Conservation (phyloP, 2,797 vertebrate genomes). For the Siniperca undulata region DNA sequence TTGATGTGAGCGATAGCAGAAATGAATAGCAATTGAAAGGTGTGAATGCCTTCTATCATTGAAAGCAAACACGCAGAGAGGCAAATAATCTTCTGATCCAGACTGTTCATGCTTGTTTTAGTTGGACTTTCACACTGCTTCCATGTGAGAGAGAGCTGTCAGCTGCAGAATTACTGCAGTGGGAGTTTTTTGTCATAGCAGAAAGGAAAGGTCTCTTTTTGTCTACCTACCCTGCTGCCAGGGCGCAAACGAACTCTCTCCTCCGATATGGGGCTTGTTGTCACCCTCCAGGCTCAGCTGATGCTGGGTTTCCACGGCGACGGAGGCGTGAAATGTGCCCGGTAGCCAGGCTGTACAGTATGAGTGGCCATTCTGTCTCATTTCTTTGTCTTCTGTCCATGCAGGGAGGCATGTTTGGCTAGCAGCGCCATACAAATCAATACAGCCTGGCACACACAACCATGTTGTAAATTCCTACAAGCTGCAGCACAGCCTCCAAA, state of each 20-base stretch:
- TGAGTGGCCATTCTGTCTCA: conserved; percentile 53
- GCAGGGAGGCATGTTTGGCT: conserved; percentile 50
- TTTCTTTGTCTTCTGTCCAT: conserved; percentile 71
- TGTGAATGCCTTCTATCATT: conserved; percentile 76
- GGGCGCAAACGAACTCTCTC: conserved; percentile 54
- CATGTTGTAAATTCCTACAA: conserved; percentile 50
- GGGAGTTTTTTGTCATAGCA: conserved; percentile 35
- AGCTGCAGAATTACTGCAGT: conserved; percentile 49
- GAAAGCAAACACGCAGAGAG: conserved; percentile 68
- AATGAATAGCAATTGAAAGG: conserved; percentile 81
- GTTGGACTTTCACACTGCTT: conserved; percentile 56
- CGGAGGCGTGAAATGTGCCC: conserved; percentile 64
- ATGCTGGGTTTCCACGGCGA: conserved; percentile 79
- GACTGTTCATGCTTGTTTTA: conserved; percentile 63
- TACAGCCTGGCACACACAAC: conserved; percentile 52
- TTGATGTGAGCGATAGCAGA: conserved; percentile 75
- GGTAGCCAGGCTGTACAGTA: conserved; percentile 56
- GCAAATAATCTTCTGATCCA: conserved; percentile 71
- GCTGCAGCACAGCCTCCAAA: conserved; percentile 31
- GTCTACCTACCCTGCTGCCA: conserved; percentile 60
- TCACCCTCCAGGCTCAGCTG: conserved; percentile 65
- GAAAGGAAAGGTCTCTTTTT: conserved; percentile 60
- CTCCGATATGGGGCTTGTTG: conserved; percentile 56
- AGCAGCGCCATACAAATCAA: conserved; percentile 63
- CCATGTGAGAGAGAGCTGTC: conserved; percentile 53